phyloP scores from a whole-genome alignment of 2,797 vertebrate species.

The Falco columbarius region DNA sequence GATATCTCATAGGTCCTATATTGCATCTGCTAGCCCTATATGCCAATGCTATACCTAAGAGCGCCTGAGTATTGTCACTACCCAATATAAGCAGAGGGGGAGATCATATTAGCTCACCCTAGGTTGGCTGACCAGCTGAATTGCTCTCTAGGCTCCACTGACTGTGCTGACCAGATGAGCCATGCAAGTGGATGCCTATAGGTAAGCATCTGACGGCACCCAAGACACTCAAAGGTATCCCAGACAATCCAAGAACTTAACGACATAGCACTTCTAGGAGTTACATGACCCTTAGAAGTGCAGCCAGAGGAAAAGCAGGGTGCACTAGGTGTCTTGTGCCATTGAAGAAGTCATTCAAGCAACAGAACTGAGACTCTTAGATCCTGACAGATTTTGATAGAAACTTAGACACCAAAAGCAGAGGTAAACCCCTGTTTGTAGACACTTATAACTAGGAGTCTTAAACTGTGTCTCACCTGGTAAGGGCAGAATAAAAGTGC shows the following conservation, averaged over 20 bases:
- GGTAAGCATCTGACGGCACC: not conserved
- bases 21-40: not conserved
- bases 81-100: accelerated
- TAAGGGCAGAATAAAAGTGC: not conserved
- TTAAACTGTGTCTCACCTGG: not conserved
- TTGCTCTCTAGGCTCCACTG: not conserved
- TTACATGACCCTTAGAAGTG: not conserved
- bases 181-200: not conserved
- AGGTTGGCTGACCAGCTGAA: not conserved
- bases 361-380: not conserved
- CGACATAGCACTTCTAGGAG: not conserved
- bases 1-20: not conserved
- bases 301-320: not conserved
- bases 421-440: not conserved
- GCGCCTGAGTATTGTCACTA: not conserved
- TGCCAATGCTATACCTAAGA: not conserved
- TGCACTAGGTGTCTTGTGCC: not conserved
- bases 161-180: not conserved
- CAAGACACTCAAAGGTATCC: not conserved
- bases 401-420: not conserved
- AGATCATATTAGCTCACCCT: not conserved
- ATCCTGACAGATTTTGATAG: not conserved
- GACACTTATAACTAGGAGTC: not conserved
- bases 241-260: not conserved
- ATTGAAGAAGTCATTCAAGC: not conserved